Evolutionary conservation across 2,113 vertebrate species (phyloP), one percentile per base, ranked within the genome.

Genomic region (Marcusenius ussheri): DNA sequence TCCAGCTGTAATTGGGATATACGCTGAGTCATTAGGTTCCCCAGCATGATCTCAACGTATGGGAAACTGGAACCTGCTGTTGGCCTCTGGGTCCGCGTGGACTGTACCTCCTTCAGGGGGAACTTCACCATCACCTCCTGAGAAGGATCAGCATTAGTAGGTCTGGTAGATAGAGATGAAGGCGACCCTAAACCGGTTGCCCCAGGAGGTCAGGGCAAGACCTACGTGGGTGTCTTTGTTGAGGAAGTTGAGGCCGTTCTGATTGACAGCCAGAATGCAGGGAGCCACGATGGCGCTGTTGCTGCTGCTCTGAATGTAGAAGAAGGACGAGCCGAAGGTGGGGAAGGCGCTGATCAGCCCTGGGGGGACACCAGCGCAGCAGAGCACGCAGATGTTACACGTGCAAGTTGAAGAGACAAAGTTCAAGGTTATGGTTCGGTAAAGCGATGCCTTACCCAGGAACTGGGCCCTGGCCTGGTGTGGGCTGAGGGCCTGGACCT

Each of bases 321-420:
- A 99, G 96, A 99, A 99, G 77, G 98, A 97, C 0, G 98, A 99
- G 77, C 98, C 98, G 0, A 99, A 99, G 97, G 97, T 97, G 83
- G 98, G 96, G 89, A 96, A 97, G 90, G 97, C 97, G 0, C 98
- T 98, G 92, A 99, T 96, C 91, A 99, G 96, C 86, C 98, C 98
- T 99, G 91, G 7, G 88, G 42, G 74, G 3, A 90, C 10, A 91
- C 49, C 89, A 13, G 58, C 6, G 77, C 70, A 74, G 27, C 11
- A 70, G 21, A 31, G 74, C 46, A 80, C 3, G 6, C 17, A 66
- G 42, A 51, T 27, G 35, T 35, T n/a, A 47, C 46, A 56, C 31
- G 13, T 31, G 45, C 5, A 84, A 0, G 15, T 7, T 2, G 4
- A 42, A 70, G 9, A 31, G 62, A 70, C 62, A 27, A 31, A 13